Base-by-base conservation (phyloP, 2,113 vertebrate genomes). In the Rhea americana region DNA sequence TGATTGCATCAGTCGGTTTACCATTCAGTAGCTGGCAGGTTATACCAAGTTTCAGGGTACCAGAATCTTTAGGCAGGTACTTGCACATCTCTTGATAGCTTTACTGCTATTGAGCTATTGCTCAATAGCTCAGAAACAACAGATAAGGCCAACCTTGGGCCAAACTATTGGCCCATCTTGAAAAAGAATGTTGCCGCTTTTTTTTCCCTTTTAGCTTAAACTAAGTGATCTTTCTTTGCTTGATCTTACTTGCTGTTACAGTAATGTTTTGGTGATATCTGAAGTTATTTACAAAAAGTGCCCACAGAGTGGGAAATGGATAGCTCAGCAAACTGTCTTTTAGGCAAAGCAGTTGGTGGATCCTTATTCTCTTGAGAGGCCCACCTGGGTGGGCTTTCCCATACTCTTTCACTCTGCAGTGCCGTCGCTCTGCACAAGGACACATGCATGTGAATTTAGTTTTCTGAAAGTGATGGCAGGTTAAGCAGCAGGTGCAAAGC, bases 401-500 rank as follows among this genome's bases (percentile, higher is more conserved):
- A 35, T 85, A 21, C 14, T 19, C 85, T 74, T 77, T 71, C 73
- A 17, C 80, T 83, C 15, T 4, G 55, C 45, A 41, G 61, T 14
- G 79, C 41, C 70, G 32, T 91, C 55, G 25, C 62, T 86, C 70
- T 79, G 56, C 82, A 66, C 71, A 92, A 62, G 78, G 61, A 80
- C 89, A 94, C 82, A 77, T 70, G 77, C 77, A 43, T 4, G 35
- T 80, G 61, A 16, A 58, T 32, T 30, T 41, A 65, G 72, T 82
- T 77, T n/a, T 50, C 76, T 75, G 88, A 75, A 90, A n/a, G 76
- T 68, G 81, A 15, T 1, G 47, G 53, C 63, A 81, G 70, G 84
- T 80, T 92, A 89, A 91, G 93, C 41, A 68, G 95, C 30, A 82
- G 93, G 50, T 85, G 76, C 92, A 85, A 95, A 96, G 97, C 96